phyloP scores from a whole-genome alignment of 2,113 vertebrate genomes.

The Neolamprologus devosi region DNA sequence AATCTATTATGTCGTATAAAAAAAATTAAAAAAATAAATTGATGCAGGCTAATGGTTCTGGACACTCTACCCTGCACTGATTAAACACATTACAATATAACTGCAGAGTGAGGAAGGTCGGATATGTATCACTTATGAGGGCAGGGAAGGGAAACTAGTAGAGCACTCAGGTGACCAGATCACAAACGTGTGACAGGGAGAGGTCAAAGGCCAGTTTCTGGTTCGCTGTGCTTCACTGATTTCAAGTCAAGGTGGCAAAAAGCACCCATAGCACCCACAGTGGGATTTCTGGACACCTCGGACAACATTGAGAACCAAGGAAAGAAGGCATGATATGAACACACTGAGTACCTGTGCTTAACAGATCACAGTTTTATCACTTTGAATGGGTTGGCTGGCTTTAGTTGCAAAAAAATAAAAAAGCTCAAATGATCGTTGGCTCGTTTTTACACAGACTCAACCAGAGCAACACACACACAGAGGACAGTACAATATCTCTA shows the following conservation, averaged over 20 bases:
- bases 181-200: not conserved
- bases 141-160: not conserved
- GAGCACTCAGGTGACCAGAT: slow-evolving; percentile 22
- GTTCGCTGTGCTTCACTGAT: not conserved
- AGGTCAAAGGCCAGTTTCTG: not conserved
- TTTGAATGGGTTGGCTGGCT: not conserved
- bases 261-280: not conserved
- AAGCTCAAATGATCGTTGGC: not conserved
- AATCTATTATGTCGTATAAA: slow-evolving; percentile 5
- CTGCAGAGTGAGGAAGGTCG: not conserved
- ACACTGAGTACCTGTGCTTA: not conserved
- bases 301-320: not conserved
- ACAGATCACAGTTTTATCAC: not conserved
- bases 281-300: not conserved
- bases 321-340: not conserved
- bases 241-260: not conserved
- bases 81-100: not conserved
- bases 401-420: not conserved
- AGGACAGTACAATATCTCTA: slow-evolving; percentile 15
- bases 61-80: not conserved
- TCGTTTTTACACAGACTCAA: not conserved
- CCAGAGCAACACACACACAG: not conserved
- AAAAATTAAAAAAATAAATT: accelerated
- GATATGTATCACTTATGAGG: not conserved
- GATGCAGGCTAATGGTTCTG: not conserved